Percentiles rank a stretch among this genome's conserved stretches.
Conservation (phyloP, 2,888 invertebrate species). For the Stenolophus ochropezus region DNA sequence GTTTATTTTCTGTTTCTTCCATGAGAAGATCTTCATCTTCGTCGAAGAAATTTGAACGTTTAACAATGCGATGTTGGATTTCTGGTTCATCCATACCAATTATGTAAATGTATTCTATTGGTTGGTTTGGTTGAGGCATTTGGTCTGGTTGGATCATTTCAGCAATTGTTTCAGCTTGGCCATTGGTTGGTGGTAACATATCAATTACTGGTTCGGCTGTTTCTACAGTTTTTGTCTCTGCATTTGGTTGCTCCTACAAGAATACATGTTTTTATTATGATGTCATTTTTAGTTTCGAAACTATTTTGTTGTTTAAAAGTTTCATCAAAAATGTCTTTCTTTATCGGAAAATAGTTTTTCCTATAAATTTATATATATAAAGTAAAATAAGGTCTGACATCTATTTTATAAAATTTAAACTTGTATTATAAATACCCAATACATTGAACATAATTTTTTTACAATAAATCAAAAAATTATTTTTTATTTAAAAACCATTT, state of each 20-base stretch:
- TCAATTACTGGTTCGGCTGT: background rate
- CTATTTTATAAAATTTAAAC: no score
- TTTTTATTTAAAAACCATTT: no score
- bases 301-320: no score
- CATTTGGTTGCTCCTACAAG: background rate
- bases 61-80: conserved; percentile 64
- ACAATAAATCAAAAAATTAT: no score
- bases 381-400: no score
- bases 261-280: background rate
- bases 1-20: conserved; percentile 28
- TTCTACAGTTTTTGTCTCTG: background rate
- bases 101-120: conserved; percentile 68
- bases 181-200: background rate
- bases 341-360: no score
- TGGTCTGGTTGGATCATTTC: conserved; percentile 43
- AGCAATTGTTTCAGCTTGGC: conserved; percentile 2
- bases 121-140: conserved; percentile 1
- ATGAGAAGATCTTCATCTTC: conserved; percentile 26
- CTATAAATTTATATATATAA: no score
- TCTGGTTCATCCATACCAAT: conserved; percentile 70
- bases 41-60: conserved; percentile 1
- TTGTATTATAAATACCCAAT: no score
- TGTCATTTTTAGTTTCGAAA: no score
- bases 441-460: no score
- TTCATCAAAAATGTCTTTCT: no score